A percentile compares a stretch with the other conserved stretches of the same genome.
Conservation (phyloP, 2,113 vertebrate genomes). For the Carassius gibelio region DNA sequence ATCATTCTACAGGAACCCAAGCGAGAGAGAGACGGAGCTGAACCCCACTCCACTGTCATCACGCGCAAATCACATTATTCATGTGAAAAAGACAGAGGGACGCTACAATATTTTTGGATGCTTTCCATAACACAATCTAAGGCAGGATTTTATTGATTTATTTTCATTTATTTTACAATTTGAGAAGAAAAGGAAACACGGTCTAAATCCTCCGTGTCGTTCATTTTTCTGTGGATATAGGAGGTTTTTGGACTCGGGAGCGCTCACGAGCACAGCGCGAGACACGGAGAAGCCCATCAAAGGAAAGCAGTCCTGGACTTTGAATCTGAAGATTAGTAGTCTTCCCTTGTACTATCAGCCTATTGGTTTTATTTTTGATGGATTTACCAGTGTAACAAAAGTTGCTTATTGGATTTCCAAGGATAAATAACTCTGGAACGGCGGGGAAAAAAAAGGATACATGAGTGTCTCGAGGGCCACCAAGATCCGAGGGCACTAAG, state of each 20-base stretch:
- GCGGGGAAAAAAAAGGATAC: conserved; percentile 40
- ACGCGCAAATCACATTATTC: conserved; percentile 7
- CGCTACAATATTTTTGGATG: neutral
- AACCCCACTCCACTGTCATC: conserved; percentile 15
- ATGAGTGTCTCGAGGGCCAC: conserved; percentile 63
- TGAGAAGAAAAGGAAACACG: neutral
- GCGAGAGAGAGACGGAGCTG: neutral
- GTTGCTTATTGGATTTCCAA: conserved; percentile 30
- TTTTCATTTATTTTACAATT: neutral
- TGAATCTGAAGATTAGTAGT: conserved; percentile 47
- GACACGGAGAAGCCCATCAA: conserved; percentile 34
- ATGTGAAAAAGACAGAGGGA: neutral
- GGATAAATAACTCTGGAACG: conserved; percentile 44
- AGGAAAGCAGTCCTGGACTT: conserved; percentile 67
- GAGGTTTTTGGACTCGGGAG: conserved; percentile 31
- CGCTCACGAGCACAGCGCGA: conserved; percentile 17
- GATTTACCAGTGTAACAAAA: conserved; percentile 63
- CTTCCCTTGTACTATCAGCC: neutral
- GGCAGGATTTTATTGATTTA: neutral
- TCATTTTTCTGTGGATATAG: conserved; percentile 43
- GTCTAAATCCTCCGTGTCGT: neutral
- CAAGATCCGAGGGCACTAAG: conserved; percentile 54
- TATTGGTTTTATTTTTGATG: conserved; percentile 51
- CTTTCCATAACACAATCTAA: conserved; percentile 14
- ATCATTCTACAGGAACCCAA: conserved; percentile 31